Base-by-base conservation (phyloP, 2,113 vertebrate genomes). In the Tursiops truncatus region DNA sequence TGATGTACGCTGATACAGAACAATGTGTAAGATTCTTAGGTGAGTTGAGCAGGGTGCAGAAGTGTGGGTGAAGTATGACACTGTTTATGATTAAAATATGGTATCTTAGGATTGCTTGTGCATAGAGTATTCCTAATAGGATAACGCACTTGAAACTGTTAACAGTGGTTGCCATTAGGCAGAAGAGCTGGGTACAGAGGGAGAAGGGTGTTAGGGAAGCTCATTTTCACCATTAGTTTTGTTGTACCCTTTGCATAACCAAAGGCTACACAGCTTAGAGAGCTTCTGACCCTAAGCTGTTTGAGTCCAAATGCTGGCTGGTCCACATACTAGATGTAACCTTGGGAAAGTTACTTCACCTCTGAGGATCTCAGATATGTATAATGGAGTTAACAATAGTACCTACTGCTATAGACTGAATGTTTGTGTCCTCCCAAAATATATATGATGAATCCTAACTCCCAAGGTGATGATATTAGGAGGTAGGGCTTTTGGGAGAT, bases 151-250 rank as follows among this genome's bases (percentile, higher is more conserved):
- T n/a, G 62, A 67, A 41, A 44, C n/a, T 6, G 28, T 17, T 38
- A 7, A 56, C 2, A 10, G 36, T 8, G 10, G 10, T 21, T 28
- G 15, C 62, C 7, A 0, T 23, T 13, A 17, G 50, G 31, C 74
- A 41, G 62, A 63, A 31, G 38, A 23, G 62, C 31, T 20, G 17
- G 28, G 47, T 1, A 5, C 15, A 25, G n/a, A 47, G 80, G 12
- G 31, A 47, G 62, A 77, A 28, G 56, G 50, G 18, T 33, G 8
- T 58, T 4, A 3, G 60, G 36, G 82, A 77, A 36, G 15, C 20
- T 85, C 5, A 2, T 17, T 86, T 56, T 36, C 63, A 36, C 50
- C 2, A 2, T 36, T 12, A 26, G 62, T 38, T 79, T 44, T 44
- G 38, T 68, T 12, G 36, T 33, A 20, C 41, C 53, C 17, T 33